Percentiles rank a stretch among this genome's conserved stretches.
phyloP scores from a whole-genome alignment of 2,113 vertebrate species.

The Pteropus alecto region DNA sequence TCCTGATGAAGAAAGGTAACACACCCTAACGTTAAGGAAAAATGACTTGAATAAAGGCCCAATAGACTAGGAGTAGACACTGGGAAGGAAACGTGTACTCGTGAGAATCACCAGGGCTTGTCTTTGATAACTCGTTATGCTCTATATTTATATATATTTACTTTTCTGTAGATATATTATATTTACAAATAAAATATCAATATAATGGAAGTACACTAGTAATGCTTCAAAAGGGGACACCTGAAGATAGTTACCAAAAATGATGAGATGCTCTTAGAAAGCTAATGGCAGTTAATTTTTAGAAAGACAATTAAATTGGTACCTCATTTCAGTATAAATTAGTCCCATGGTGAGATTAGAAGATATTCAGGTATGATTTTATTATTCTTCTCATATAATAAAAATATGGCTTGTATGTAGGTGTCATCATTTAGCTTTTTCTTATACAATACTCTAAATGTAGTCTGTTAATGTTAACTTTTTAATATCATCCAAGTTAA shows the following conservation, averaged over 20 bases:
- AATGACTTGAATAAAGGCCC: neutral
- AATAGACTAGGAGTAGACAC: neutral
- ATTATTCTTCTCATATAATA: slow-evolving; percentile 18
- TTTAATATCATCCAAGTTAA: neutral
- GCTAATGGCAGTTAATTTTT: slow-evolving; percentile 32
- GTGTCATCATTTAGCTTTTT: neutral
- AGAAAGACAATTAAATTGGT: slow-evolving; percentile 40
- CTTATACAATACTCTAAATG: neutral
- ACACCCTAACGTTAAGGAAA: neutral
- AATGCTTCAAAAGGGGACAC: neutral
- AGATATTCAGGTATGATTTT: slow-evolving; percentile 4
- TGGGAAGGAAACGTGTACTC: neutral
- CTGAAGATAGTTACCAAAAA: slow-evolving; percentile 1
- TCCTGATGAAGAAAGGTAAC: neutral
- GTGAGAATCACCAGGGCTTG: neutral
- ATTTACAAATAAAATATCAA: slow-evolving; percentile 18
- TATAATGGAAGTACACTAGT: neutral
- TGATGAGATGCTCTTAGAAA: neutral
- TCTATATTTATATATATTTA: neutral
- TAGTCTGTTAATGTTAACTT: neutral
- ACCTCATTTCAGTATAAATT: slow-evolving; percentile 38
- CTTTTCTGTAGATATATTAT: neutral
- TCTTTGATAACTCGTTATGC: neutral
- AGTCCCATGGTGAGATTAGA: neutral
- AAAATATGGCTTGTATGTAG: neutral